A percentile compares a stretch with the other conserved stretches of the same genome.
Conservation (phyloP, 2,888 invertebrate species). For the Gryllus longicercus region DNA sequence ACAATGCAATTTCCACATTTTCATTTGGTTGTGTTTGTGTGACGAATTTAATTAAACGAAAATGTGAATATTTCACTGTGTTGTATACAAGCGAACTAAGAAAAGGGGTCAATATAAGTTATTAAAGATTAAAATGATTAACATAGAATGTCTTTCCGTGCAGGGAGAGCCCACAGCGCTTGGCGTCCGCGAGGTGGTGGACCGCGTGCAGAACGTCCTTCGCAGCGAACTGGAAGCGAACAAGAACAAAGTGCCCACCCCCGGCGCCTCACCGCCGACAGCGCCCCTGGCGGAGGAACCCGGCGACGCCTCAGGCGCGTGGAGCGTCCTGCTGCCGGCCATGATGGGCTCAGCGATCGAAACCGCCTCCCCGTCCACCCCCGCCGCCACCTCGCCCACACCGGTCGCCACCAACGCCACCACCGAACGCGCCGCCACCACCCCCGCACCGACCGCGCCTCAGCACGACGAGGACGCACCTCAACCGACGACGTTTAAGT, state of each 20-base stretch:
- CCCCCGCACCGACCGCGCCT: too few relatives aligned
- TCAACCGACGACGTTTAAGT: not conserved
- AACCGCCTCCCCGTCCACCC: not conserved
- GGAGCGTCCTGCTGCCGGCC: not conserved
- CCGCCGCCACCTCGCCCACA: not conserved
- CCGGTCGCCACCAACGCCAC: not conserved
- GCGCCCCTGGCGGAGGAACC: not conserved
- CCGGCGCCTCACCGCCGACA: conserved; percentile 12
- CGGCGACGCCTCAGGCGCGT: not conserved
- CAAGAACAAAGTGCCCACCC: conserved; percentile 52
- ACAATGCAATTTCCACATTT: too few relatives aligned
- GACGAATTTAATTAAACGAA: too few relatives aligned
- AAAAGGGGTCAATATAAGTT: too few relatives aligned
- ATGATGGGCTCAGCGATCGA: not conserved
- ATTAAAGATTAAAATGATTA: not conserved
- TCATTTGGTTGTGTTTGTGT: too few relatives aligned
- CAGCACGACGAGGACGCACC: not conserved
- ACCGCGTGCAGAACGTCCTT: conserved; percentile 77
- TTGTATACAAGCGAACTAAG: too few relatives aligned
- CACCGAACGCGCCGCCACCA: too few relatives aligned
- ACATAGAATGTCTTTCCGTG: not conserved
- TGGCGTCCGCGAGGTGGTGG: conserved; percentile 70
- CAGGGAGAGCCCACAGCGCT: not conserved
- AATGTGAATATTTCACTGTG: too few relatives aligned
- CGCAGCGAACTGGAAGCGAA: conserved; percentile 69